Evolutionary conservation across 2,113 vertebrate genomes (phyloP), one percentile per base, ranked within the genome.

Genomic region (Dipodomys ordii): DNA sequence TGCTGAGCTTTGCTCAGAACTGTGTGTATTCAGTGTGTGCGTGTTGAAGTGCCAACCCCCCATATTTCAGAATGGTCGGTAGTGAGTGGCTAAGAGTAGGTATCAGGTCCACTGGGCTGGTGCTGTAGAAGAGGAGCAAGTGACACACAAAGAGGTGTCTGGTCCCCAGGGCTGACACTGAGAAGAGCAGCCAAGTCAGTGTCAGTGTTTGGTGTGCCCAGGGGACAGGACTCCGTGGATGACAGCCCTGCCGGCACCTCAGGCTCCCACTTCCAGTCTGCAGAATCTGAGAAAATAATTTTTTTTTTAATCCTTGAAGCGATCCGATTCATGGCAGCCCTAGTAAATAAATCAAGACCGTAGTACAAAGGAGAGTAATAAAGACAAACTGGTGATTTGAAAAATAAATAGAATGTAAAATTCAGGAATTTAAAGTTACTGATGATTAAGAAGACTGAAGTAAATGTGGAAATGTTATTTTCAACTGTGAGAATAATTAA

Each of bases 391-490:
- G 12, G 44, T 73, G 18, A 4, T 32, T 83, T 82, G 35, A 15
- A 39, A 46, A 79, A 11, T 88, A 44, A 91, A 57, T 2, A 28
- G n/a, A n/a, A 16, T 8, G 83, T 62, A 87, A 80, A 62, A 27
- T 53, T 16, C 12, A 81, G 80, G 28, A 15, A 12, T 64, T 53
- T 64, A 39, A 62, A 65, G 60, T 32, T 49, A 62, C 18, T 68
- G 35, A 0, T 72, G 94, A 87, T 92, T 93, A 81, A 83, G 71
- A 90, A 11, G 15, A 23, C 77, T 88, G 35, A 23, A 60, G 62
- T 83, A 76, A 86, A 46, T 16, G 5, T 78, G 28, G 6, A 30
- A 67, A 49, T 81, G 44, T 18, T n/a, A 57, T 83, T 80, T 60
- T 53, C 28, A 76, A 16, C 39, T 73, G 16, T 2, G 32, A 19